phyloP scores from a whole-genome alignment of 1,140 invertebrate genomes.

The Ceratina australensis region DNA sequence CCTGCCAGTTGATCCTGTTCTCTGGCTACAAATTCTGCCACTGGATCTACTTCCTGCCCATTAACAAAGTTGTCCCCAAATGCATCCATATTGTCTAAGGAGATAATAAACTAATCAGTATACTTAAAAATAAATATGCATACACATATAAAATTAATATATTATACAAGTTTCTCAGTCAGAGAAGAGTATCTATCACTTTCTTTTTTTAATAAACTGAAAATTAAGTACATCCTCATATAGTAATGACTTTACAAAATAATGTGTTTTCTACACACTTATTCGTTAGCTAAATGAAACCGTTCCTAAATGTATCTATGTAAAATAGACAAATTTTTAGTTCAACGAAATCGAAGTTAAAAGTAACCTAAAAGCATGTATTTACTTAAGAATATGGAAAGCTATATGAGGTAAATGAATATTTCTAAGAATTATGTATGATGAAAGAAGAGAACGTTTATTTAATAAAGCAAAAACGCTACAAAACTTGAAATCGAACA shows the following conservation, averaged over 20 bases:
- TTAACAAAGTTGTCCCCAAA: conserved; percentile 90
- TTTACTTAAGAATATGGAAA: background rate
- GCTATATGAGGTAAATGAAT: background rate
- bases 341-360: background rate
- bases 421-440: background rate
- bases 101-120: background rate
- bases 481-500: background rate
- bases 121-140: conserved; percentile 4
- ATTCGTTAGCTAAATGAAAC: conserved; percentile 22
- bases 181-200: background rate
- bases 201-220: background rate
- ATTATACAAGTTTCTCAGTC: background rate
- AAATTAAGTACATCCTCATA: background rate
- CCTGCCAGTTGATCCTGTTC: conserved; percentile 95
- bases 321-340: too few species aligned
- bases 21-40: conserved; percentile 94
- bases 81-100: conserved; percentile 83
- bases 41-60: conserved; percentile 92
- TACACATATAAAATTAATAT: background rate
- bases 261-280: background rate
- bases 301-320: conserved; percentile 1
- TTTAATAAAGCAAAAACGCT: background rate
- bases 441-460: background rate
- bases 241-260: background rate
- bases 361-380: conserved; percentile 14